A percentile compares a stretch with the other conserved stretches of the same genome.
These are phyloP conservation scores for Paramormyrops hopkinsi DNA, from an alignment of 2,797 vertebrate species.

Conservation along the genomic window DNA sequence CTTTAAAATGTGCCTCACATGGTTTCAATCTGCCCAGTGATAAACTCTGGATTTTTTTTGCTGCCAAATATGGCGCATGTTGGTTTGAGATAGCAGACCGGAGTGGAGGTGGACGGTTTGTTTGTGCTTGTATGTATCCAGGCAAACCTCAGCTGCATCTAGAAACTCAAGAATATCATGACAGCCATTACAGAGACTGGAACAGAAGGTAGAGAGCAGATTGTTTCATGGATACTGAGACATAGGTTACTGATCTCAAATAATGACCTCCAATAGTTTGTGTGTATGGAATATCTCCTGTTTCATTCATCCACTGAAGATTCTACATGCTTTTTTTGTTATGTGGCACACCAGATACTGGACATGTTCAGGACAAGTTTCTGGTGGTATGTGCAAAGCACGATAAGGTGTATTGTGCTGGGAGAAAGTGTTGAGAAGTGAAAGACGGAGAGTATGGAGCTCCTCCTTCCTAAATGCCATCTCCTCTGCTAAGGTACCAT, in stretches of 20 bases:
- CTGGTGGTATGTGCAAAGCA: neutral
- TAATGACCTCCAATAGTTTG: neutral
- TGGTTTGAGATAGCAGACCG: neutral
- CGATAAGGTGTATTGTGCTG: neutral
- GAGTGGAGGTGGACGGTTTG: neutral
- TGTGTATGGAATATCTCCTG: neutral
- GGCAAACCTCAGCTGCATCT: constrained; percentile 14
- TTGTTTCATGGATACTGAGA: neutral
- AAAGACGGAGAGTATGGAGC: neutral
- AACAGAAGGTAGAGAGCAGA: neutral
- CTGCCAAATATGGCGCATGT: neutral
- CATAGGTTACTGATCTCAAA: neutral
- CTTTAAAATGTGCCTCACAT: neutral
- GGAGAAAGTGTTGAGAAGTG: neutral
- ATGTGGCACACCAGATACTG: neutral
- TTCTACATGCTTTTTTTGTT: neutral
- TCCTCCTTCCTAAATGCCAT: neutral
- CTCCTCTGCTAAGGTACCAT: neutral
- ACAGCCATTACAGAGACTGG: neutral
- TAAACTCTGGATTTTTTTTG: neutral
- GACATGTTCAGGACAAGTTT: neutral
- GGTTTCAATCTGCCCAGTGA: constrained; percentile 8
- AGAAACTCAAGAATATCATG: neutral
- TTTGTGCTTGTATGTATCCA: constrained; percentile 16
- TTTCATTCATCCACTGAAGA: neutral